Base-by-base conservation (phyloP, 2,113 vertebrate species). In the Boleophthalmus pectinirostris region DNA sequence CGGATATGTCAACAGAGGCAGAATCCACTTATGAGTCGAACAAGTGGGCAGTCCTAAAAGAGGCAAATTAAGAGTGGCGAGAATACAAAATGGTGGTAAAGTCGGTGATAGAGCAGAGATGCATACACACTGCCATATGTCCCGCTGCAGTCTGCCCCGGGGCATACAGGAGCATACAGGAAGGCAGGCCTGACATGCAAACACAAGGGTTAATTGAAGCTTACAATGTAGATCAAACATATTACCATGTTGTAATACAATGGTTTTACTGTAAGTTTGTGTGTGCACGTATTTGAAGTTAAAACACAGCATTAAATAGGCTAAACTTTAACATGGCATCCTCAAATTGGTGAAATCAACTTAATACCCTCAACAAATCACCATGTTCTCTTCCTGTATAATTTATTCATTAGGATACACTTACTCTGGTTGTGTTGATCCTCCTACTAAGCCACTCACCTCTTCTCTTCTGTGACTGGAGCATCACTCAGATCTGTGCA, bases 121-220 rank as follows among this genome's bases (percentile, higher is more conserved):
- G 25, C 15, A 74, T 78, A 33, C 72, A 57, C 71, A 64, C 23
- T 68, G 82, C 77, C 88, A 90, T 81, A 83, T 87, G 88, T 84
- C 85, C 85, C 74, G 81, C 67, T 54, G 58, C 63, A 74, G 73
- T 49, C 71, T 77, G 85, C 79, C 80, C 73, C 68, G 56, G 79
- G 75, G 67, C 45, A 51, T 72, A 85, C 84, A 82, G 70, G 66
- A 66, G 67, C 45, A 51, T 72, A 85, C 84, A 82, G 70, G 66
- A 66, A 78, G 75, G 51, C 23, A 53, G 60, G 74, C 7, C 45
- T 51, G 38, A 69, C 57, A 66, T 16, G 51, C 20, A 68, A 23
- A 70, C 47, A 76, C 11, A 61, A 1, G 69, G 35, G 56, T 61
- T 81, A 83, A 84, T 47, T 79, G 73, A 73, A 29, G 53, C 72